Conservation (phyloP, 2,797 vertebrate species). For the Pipistrellus nathusii region DNA sequence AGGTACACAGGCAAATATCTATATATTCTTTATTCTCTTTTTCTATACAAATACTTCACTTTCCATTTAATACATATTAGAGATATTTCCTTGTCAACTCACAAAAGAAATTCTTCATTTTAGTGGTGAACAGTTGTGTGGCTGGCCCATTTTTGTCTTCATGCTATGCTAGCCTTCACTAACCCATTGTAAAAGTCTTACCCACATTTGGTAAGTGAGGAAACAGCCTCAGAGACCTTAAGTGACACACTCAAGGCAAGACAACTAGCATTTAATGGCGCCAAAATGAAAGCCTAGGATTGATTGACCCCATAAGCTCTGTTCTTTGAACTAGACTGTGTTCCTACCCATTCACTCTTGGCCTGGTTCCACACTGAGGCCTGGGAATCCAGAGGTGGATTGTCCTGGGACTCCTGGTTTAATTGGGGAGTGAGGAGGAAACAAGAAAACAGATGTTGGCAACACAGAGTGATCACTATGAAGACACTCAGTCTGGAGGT, state of each 20-base stretch:
- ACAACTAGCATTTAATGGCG: constrained; percentile 1
- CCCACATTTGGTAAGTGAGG: constrained; percentile 31
- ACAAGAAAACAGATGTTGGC: constrained; percentile 1
- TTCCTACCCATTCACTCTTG: constrained; percentile 42
- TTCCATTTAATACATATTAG: constrained; percentile 20
- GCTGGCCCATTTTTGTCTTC: background rate
- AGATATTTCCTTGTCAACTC: constrained; percentile 37
- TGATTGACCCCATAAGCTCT: background rate
- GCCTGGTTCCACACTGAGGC: background rate
- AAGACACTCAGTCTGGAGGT: background rate
- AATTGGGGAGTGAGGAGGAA: background rate
- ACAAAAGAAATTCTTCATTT: constrained; percentile 37
- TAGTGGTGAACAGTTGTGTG: constrained; percentile 27
- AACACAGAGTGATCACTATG: background rate
- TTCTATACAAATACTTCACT: constrained; percentile 24
- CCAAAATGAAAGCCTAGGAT: background rate
- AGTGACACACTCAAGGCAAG: background rate
- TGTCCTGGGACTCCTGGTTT: constrained; percentile 33
- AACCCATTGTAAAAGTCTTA: constrained; percentile 29
- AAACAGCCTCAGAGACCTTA: constrained; percentile 17
- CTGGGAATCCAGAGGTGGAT: constrained; percentile 24
- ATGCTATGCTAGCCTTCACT: background rate
- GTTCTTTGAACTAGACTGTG: constrained; percentile 50
- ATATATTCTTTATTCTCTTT: constrained; percentile 34
- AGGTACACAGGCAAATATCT: constrained; percentile 5